phyloP scores from a whole-genome alignment of 2,113 vertebrate species.

The Atractosteus spatula region DNA sequence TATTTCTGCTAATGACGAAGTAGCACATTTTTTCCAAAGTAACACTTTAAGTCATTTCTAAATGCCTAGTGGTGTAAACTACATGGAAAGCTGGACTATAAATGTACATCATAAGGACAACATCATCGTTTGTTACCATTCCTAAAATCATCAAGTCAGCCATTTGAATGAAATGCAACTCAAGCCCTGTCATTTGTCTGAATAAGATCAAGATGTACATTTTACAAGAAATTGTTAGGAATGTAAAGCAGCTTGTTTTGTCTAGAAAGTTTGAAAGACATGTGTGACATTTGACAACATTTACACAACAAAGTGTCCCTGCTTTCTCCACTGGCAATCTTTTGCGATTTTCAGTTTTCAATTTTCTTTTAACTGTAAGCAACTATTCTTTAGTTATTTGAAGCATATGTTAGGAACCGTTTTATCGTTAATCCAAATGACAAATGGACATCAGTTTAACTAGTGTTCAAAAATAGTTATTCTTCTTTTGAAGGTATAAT shows the following conservation, averaged over 20 bases:
- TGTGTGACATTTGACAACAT: constrained; percentile 51
- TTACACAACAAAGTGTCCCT: constrained; percentile 56
- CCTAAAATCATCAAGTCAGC: constrained; percentile 22
- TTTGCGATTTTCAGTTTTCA: neutral
- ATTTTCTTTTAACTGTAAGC: too few species aligned
- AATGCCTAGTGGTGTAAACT: too few species aligned
- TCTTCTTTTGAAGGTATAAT: too few species aligned
- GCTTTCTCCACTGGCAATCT: constrained; percentile 36
- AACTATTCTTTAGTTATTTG: too few species aligned
- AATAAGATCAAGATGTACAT: constrained; percentile 49
- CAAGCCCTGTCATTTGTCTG: constrained; percentile 36
- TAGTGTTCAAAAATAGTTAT: too few species aligned
- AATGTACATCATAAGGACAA: neutral
- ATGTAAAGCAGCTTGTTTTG: constrained; percentile 46
- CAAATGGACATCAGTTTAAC: too few species aligned
- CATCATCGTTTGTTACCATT: constrained; percentile 28
- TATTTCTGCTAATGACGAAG: too few species aligned
- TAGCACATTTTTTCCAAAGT: too few species aligned
- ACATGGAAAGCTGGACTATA: too few species aligned
- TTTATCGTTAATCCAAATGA: too few species aligned
- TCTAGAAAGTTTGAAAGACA: constrained; percentile 44
- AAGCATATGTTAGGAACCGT: too few species aligned
- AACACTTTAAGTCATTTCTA: too few species aligned
- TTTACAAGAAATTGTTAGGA: constrained; percentile 32
- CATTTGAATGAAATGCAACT: constrained; percentile 42